Evolutionary conservation across 2,888 invertebrate species (phyloP), one percentile per base, ranked within the genome.

Genomic region (Thumatha senex): DNA sequence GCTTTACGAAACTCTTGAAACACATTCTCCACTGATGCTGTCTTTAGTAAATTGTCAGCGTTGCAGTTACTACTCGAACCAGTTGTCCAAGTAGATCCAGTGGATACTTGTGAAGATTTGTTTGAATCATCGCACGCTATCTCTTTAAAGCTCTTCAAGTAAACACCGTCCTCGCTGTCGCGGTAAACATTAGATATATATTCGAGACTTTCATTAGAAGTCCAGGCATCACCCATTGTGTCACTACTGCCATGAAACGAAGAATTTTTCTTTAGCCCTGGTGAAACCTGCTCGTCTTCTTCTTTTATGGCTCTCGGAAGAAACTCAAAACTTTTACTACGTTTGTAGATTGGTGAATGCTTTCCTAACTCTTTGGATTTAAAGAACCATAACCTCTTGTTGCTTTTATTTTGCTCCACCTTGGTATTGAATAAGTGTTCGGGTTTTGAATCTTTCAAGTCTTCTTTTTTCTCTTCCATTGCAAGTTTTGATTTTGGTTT

Each of bases 321-420:
- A 48, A 89, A 91, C 58, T 91, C 91, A 42, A 90, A 92, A 63
- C 91, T 92, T 51, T 91, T 91, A 57, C 91, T 92, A 33, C 91
- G 72, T 56, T 75, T 79, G 53, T 89, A 90, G 12, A 79, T 69
- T 1, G 87, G 84, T 13, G 71, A 71, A 10, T 51, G 46, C 48
- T 84, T 84, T 13, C 76, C 70, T 8, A 79, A 34, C 9, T 89
- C 90, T 56, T 80, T 88, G 43, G 84, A 82, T 53, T 84, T 72
- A 45, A 88, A 89, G 51, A 89, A 81, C 91, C 91, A 90, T 51
- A 89, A 89, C 0, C 88, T 78, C 62, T 89, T 90, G 39, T 78
- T 82, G 15, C 70, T 74, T 66, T 86, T 89, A 24, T 87, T 86
- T 9, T 80, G 75, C 13, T 85, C 84, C 2, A 56, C 55, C 61